These are phyloP conservation scores for Bombus huntii DNA, from an alignment of 1,140 invertebrate species.

Conservation along the genomic window DNA sequence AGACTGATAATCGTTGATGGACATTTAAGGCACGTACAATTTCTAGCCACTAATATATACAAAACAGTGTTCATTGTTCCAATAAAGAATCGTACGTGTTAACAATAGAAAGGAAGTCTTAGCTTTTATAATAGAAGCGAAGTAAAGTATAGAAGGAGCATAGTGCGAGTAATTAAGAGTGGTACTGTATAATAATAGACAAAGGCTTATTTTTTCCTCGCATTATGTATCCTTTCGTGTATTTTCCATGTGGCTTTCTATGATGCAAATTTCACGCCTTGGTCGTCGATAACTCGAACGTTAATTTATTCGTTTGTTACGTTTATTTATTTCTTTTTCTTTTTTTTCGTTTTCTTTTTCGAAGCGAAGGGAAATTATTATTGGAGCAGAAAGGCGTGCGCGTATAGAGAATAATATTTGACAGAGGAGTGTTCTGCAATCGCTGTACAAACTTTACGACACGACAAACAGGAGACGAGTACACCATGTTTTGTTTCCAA, in stretches of 20 bases:
- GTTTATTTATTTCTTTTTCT: neutral
- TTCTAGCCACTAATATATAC: neutral
- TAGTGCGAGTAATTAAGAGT: neutral
- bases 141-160: neutral
- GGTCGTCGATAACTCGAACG: neutral
- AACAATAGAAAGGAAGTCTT: conserved; percentile 2
- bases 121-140: neutral
- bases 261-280: neutral
- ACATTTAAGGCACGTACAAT: neutral
- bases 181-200: neutral
- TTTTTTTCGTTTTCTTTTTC: neutral
- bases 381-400: too few species aligned
- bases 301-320: neutral
- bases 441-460: conserved; percentile 38
- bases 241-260: neutral
- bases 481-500: conserved; percentile 53
- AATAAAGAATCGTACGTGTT: neutral
- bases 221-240: neutral
- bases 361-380: neutral
- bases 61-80: neutral
- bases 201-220: neutral
- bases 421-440: conserved; percentile 34
- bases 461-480: conserved; percentile 20
- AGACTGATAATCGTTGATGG: too few species aligned
- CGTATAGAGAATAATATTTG: conserved; percentile 7